Evolutionary conservation across 2,113 vertebrate genomes (phyloP).

Genomic region (Ia io): DNA sequence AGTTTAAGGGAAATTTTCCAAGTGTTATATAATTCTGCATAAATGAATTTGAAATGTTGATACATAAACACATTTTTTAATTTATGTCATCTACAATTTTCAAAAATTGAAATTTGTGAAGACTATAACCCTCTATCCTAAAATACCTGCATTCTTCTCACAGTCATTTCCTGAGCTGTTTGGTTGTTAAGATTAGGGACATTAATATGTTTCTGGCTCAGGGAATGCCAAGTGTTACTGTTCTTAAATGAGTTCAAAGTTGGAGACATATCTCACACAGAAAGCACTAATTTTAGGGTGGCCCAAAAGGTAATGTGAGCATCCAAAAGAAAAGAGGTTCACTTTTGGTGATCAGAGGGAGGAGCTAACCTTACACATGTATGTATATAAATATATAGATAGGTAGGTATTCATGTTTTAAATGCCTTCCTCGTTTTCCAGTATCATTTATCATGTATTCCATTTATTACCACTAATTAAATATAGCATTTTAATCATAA

Average conservation of each 20-base stretch:
- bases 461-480: constrained; percentile 39
- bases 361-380: background rate
- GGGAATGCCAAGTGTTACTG: background rate
- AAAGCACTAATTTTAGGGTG: background rate
- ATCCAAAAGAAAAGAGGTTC: background rate
- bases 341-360: background rate
- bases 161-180: background rate
- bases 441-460: background rate
- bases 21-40: constrained; percentile 39
- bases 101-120: constrained; percentile 35
- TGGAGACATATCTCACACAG: background rate
- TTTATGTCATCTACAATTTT: constrained; percentile 28
- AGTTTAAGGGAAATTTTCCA: background rate
- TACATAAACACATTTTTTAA: constrained; percentile 5
- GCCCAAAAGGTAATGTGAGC: background rate
- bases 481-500: constrained; percentile 27
- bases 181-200: background rate
- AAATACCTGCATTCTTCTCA: constrained; percentile 28
- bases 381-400: background rate
- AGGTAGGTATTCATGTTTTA: background rate
- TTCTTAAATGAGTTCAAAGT: background rate
- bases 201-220: background rate
- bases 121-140: background rate
- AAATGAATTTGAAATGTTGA: background rate
- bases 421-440: background rate